A percentile compares a stretch with the other conserved stretches of the same genome.
Evolutionary conservation across 2,888 invertebrate species (phyloP).

Genomic region (Morpho deidamia): DNA sequence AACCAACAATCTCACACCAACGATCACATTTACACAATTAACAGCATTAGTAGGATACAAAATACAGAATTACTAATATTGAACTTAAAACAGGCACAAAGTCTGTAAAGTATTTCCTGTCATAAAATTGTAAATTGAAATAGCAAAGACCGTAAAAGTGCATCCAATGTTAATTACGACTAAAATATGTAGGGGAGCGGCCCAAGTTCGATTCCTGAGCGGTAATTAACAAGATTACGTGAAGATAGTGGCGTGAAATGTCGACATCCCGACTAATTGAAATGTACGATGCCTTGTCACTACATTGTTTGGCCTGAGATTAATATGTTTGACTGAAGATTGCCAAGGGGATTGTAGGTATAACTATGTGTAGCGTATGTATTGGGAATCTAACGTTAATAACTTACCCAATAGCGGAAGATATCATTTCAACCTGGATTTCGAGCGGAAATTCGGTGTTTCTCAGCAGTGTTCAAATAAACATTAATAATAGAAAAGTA

Average conservation of each 20-base stretch:
- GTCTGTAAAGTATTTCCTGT: too few species aligned
- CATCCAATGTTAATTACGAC: conserved; percentile 30
- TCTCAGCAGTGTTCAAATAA: too few species aligned
- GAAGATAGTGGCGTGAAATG: conserved; percentile 43
- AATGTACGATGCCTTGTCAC: conserved; percentile 38
- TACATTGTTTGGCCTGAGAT: conserved; percentile 26
- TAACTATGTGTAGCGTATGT: background rate
- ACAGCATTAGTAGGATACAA: too few species aligned
- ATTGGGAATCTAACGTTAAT: background rate
- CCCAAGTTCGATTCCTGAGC: conserved; percentile 37
- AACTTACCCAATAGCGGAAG: too few species aligned
- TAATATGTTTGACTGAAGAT: conserved; percentile 23
- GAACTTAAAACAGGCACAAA: too few species aligned
- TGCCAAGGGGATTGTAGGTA: conserved; percentile 6
- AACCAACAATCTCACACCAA: too few species aligned
- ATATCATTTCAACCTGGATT: too few species aligned
- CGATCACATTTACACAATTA: too few species aligned
- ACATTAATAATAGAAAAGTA: too few species aligned
- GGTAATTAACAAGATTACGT: conserved; percentile 48
- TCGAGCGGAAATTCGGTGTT: too few species aligned
- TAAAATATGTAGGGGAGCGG: conserved; percentile 32
- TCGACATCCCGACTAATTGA: conserved; percentile 44
- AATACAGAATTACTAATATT: too few species aligned
- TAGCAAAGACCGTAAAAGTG: conserved; percentile 1
- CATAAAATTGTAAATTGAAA: too few species aligned